Evolutionary conservation across 2,113 vertebrate species (phyloP).

Genomic region (Setophaga kirtlandii): DNA sequence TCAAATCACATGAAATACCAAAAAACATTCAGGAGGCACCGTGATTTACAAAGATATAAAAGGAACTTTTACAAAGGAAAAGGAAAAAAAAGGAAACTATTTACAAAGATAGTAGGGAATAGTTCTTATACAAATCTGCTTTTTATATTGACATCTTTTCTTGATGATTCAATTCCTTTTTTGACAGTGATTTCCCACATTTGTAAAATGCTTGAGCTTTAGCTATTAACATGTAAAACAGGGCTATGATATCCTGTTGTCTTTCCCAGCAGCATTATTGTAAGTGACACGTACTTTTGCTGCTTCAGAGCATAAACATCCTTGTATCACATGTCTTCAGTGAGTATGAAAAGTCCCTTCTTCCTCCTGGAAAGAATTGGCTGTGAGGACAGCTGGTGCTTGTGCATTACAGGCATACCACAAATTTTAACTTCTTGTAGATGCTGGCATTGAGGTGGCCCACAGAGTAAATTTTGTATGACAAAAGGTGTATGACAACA

Average conservation of each 20-base stretch:
- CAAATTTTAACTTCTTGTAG: neutral
- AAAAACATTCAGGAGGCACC: neutral
- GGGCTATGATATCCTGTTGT: neutral
- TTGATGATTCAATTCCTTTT: neutral
- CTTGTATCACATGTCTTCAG: neutral
- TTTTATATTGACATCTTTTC: neutral
- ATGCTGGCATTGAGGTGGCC: neutral
- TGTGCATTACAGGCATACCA: neutral
- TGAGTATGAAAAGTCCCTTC: neutral
- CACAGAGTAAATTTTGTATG: neutral
- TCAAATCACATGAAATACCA: neutral
- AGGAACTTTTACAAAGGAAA: too few species aligned
- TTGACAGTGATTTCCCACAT: neutral
- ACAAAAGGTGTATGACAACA: neutral
- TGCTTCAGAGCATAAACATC: neutral
- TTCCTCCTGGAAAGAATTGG: neutral
- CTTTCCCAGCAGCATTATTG: accelerated
- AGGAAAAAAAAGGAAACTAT: neutral
- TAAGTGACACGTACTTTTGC: neutral
- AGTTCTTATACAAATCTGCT: neutral
- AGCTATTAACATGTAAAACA: neutral
- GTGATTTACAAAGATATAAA: neutral
- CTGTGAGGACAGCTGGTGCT: neutral
- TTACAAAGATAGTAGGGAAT: neutral
- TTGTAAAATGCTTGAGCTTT: neutral